These are phyloP conservation scores for Brenthis daphne DNA, from an alignment of 2,888 invertebrate genomes.

Conservation along the genomic window DNA sequence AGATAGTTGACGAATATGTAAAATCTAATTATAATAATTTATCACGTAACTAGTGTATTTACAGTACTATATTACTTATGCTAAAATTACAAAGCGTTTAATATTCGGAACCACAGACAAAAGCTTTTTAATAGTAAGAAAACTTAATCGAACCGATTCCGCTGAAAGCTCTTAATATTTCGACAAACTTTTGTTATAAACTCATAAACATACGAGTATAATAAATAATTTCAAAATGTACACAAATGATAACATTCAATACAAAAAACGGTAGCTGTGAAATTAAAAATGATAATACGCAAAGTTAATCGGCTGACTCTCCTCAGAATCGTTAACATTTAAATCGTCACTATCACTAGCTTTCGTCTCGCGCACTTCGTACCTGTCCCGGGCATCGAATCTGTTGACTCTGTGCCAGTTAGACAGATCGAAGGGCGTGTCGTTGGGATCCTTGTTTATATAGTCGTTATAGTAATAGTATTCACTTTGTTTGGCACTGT, in stretches of 20 bases:
- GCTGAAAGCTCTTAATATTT: too few species aligned
- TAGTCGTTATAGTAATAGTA: slow-evolving; percentile 42
- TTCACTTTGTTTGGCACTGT: slow-evolving; percentile 44
- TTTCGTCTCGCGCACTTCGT: slow-evolving; percentile 44
- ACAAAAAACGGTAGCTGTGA: slow-evolving; percentile 6
- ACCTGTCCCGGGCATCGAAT: slow-evolving; percentile 39
- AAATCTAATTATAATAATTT: slow-evolving; percentile 72
- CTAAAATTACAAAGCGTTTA: slow-evolving; percentile 44
- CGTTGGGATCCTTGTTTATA: slow-evolving; percentile 43
- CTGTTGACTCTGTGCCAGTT: slow-evolving; percentile 60
- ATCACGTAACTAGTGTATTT: slow-evolving; percentile 71
- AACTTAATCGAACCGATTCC: too few species aligned
- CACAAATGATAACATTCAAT: too few species aligned
- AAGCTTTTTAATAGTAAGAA: background rate
- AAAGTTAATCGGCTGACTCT: slow-evolving; percentile 71
- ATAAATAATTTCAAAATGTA: too few species aligned
- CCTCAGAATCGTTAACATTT: slow-evolving; percentile 46
- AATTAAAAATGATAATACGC: slow-evolving; percentile 74
- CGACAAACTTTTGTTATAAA: too few species aligned
- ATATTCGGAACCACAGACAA: slow-evolving; percentile 35
- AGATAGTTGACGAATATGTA: slow-evolving; percentile 52
- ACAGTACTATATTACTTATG: slow-evolving; percentile 45
- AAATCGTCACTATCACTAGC: slow-evolving; percentile 52
- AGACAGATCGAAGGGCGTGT: slow-evolving; percentile 70
- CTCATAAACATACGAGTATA: too few species aligned